Percentiles rank a stretch among this genome's conserved stretches.
These are phyloP conservation scores for Takifugu rubripes DNA, from an alignment of 2,797 vertebrate species.

Conservation along the genomic window DNA sequence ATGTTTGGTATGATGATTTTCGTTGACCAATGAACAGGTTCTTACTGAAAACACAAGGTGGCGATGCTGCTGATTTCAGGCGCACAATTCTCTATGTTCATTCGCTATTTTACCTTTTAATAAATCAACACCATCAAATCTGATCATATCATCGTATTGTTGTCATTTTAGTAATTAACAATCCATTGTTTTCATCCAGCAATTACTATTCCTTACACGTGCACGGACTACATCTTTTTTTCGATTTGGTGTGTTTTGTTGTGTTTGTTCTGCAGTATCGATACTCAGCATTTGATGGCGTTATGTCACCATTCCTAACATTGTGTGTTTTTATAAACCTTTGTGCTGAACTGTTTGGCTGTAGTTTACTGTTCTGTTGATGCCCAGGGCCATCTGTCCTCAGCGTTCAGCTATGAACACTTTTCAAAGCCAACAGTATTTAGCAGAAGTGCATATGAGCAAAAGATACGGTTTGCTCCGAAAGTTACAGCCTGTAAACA, in stretches of 20 bases:
- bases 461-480: neutral
- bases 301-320: neutral
- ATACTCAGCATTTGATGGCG: neutral
- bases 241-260: too few relatives aligned
- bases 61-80: slow-evolving; percentile 3
- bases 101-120: neutral
- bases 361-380: slow-evolving; percentile 18
- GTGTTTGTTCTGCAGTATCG: too few relatives aligned
- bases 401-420: slow-evolving; percentile 18
- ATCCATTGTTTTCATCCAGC: too few relatives aligned
- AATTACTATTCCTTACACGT: too few relatives aligned
- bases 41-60: slow-evolving; percentile 14
- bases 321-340: slow-evolving; percentile 14
- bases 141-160: neutral
- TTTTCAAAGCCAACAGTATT: slow-evolving; percentile 28
- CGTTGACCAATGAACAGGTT: neutral
- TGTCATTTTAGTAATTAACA: too few relatives aligned
- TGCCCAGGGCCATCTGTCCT: slow-evolving; percentile 26
- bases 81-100: neutral
- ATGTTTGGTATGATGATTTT: neutral
- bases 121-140: neutral
- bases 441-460: neutral
- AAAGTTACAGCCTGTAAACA: too few relatives aligned
- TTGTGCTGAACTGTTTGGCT: slow-evolving; percentile 21
- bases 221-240: too few relatives aligned